Base-by-base conservation (phyloP, 2,888 invertebrate species). In the Drosophila neotestacea region DNA sequence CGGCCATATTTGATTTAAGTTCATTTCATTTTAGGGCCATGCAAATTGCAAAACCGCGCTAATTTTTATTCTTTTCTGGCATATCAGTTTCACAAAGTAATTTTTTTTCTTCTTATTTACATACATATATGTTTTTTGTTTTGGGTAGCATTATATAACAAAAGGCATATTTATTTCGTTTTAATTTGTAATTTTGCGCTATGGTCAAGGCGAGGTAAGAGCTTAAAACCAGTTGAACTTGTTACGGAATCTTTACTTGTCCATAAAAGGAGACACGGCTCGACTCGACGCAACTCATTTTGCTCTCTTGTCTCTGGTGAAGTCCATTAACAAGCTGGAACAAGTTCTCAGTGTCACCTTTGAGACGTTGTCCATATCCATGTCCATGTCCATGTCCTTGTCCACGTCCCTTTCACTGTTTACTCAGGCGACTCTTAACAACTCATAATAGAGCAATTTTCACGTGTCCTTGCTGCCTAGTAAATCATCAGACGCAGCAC, bases 391-490 rank as follows among this genome's bases (percentile, higher is more conserved):
- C 65, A 55, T 63, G 64, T 70, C 78, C 51, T 65, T 63, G 55
- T 65, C 59, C 51, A 27, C 55, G 60, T 58, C 56, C 63, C 60
- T 67, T 81, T 68, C 73, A 69, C 65, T 86, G 85, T 87, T 80
- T 87, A 86, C 83, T 85, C 85, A 88, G 82, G 79, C 86, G 81
- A n/a, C 86, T 89, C 90, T 91, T 91, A 90, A 91, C 90, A 90
- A 85, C 89, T 84, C 86, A 90, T 91, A 91, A 91, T 90, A 90
- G 88, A 91, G 90, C 88, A 90, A 91, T 91, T 91, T 91, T 91
- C 90, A 91, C 90, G 90, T 91, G 90, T 87, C 80, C 81, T 85
- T 77, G 58, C 69, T 59, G 73, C 64, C 48, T 69, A 81, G 81
- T 86, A 84, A 84, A 86, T 84, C 86, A 82, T 76, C 73, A 60